Percentiles rank a stretch among this genome's conserved stretches.
Conservation (phyloP, 1,140 invertebrate species). For the Carposina sasakii region DNA sequence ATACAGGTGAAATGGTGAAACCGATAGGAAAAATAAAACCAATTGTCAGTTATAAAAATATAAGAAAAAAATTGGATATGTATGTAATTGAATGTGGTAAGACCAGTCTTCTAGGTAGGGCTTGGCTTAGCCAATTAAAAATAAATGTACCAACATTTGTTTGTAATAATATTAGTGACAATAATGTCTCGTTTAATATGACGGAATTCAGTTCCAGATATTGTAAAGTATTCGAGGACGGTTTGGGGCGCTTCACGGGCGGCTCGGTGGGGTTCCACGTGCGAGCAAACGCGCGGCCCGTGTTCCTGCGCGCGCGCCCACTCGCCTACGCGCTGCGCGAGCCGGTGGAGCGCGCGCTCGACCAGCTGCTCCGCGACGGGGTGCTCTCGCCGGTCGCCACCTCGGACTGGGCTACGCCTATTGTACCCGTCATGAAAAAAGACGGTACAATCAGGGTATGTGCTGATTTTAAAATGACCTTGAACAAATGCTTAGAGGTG, state of each 20-base stretch:
- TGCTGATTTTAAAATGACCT: slow-evolving; percentile 65
- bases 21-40: slow-evolving; percentile 4
- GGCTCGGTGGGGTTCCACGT: slow-evolving; percentile 12
- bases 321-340: slow-evolving; percentile 24
- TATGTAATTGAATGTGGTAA: slow-evolving; percentile 12
- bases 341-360: slow-evolving; percentile 20
- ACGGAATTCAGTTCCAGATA: slow-evolving; percentile 10
- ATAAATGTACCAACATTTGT: not conserved
- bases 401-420: slow-evolving; percentile 69
- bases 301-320: slow-evolving; percentile 26
- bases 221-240: slow-evolving; percentile 11
- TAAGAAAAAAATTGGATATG: not conserved
- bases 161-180: not conserved
- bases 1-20: not conserved
- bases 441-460: slow-evolving; percentile 63
- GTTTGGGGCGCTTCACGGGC: slow-evolving; percentile 16
- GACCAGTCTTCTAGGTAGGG: slow-evolving; percentile 1
- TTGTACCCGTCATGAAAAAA: slow-evolving; percentile 67
- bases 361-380: slow-evolving; percentile 14
- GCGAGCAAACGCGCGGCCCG: slow-evolving; percentile 14
- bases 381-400: slow-evolving; percentile 31
- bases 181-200: not conserved
- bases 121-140: slow-evolving; percentile 6
- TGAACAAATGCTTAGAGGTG: slow-evolving; percentile 41
- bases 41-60: not conserved